Conservation (phyloP, 2,797 vertebrate genomes). For the Diplodus sargus region DNA sequence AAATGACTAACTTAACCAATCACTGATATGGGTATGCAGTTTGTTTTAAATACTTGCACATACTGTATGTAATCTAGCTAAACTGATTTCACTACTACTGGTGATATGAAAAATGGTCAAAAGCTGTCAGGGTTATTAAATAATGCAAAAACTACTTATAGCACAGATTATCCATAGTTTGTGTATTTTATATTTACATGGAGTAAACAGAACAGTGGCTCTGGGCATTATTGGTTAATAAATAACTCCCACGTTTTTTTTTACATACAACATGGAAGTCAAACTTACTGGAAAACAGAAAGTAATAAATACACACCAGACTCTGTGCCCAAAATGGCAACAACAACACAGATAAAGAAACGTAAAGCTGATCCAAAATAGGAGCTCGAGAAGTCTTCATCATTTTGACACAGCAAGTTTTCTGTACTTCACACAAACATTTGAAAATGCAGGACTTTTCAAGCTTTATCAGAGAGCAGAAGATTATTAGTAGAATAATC, state of each 20-base stretch:
- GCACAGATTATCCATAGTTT: constrained; percentile 15
- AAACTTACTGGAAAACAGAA: constrained; percentile 11
- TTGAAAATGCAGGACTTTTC: not conserved
- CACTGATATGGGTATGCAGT: not conserved
- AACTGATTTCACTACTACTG: not conserved
- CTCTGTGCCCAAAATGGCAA: not conserved
- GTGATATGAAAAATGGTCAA: constrained; percentile 7
- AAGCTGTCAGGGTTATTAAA: constrained; percentile 16
- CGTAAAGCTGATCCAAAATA: not conserved
- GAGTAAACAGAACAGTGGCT: constrained; percentile 42
- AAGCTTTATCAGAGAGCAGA: constrained; percentile 1
- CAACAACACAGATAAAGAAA: constrained; percentile 5
- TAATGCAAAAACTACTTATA: constrained; percentile 10
- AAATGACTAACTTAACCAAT: constrained; percentile 32
- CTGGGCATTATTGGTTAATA: constrained; percentile 55
- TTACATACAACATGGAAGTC: constrained; percentile 11
- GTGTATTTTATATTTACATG: constrained; percentile 33
- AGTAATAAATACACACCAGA: not conserved
- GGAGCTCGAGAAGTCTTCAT: not conserved
- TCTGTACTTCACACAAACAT: not conserved
- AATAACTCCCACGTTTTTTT: constrained; percentile 48
- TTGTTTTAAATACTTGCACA: constrained; percentile 7
- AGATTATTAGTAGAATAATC: constrained; percentile 40
- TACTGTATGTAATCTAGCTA: not conserved
- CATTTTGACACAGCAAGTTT: not conserved